Conservation (phyloP, 2,888 invertebrate species). For the Allolobophora icterica region DNA sequence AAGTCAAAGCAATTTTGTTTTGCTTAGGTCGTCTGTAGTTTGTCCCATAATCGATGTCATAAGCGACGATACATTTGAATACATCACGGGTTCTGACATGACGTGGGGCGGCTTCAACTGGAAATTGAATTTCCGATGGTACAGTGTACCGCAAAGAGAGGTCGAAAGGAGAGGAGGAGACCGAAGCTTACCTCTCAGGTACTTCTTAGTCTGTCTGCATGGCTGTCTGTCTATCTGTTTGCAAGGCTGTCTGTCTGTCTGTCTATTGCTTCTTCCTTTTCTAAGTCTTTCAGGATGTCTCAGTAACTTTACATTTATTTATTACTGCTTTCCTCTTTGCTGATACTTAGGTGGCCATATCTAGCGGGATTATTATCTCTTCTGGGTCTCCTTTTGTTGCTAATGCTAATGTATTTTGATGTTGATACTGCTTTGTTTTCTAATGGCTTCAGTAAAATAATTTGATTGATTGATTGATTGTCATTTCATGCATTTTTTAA, state of each 20-base stretch:
- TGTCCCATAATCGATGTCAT: slow-evolving; percentile 66
- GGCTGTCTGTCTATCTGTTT: not conserved
- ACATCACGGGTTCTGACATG: slow-evolving; percentile 90
- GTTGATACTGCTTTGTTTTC: too few relatives aligned
- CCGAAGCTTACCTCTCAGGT: slow-evolving; percentile 84
- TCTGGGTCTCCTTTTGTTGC: too few relatives aligned
- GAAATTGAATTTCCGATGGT: slow-evolving; percentile 99
- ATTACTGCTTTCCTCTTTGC: not conserved
- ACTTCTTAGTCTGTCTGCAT: slow-evolving; percentile 40
- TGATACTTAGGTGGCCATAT: too few relatives aligned
- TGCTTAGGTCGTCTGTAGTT: slow-evolving; percentile 71
- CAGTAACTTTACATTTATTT: too few relatives aligned
- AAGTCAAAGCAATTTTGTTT: not conserved
- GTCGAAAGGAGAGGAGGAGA: slow-evolving; percentile 91
- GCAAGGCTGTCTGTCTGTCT: too few relatives aligned
- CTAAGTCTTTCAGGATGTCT: too few relatives aligned
- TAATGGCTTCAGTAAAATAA: too few relatives aligned
- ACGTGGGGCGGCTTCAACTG: slow-evolving; percentile 99
- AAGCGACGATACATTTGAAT: slow-evolving; percentile 64
- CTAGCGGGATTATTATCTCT: too few relatives aligned
- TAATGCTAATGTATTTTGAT: too few relatives aligned
- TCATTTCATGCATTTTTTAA: not conserved
- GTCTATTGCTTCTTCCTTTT: too few relatives aligned
- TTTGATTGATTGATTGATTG: too few relatives aligned
- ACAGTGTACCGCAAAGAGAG: slow-evolving; percentile 95